Conservation (phyloP, 2,797 vertebrate genomes). For the Masticophis lateralis region DNA sequence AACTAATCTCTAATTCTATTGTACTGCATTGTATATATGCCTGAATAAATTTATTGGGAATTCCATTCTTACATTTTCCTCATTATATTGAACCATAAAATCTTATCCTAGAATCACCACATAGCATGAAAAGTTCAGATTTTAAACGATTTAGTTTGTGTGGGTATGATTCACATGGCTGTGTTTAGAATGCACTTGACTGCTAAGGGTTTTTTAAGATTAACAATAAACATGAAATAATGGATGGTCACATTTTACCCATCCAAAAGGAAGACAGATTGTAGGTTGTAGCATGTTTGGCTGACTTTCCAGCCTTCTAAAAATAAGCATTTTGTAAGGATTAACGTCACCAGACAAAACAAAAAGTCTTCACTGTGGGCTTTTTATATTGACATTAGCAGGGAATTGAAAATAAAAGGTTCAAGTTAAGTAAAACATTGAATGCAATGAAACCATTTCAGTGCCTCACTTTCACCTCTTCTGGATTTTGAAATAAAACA, state of each 20-base stretch:
- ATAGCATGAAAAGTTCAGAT: neutral
- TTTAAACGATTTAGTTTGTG: neutral
- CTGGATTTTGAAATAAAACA: constrained; percentile 18
- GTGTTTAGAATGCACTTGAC: rapidly evolving
- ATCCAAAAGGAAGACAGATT: constrained; percentile 29
- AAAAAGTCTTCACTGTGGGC: constrained; percentile 1
- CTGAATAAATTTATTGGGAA: neutral
- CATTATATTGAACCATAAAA: neutral
- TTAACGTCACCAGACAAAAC: constrained; percentile 31
- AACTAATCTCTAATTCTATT: neutral
- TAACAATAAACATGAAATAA: constrained; percentile 26
- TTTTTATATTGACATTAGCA: constrained; percentile 3
- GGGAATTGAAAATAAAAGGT: constrained; percentile 25
- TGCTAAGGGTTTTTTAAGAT: neutral
- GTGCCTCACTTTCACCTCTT: neutral
- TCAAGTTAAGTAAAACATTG: constrained; percentile 20
- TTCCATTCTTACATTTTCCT: neutral
- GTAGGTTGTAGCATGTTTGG: neutral
- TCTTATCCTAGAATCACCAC: neutral
- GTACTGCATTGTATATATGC: no score
- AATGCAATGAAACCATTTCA: neutral
- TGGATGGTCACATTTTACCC: neutral
- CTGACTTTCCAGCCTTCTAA: constrained; percentile 8
- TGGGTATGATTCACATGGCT: neutral
- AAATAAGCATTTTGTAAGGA: constrained; percentile 33